These are phyloP conservation scores for Hippocampus guttulatus DNA, from an alignment of 2,113 vertebrate species.

Conservation along the genomic window DNA sequence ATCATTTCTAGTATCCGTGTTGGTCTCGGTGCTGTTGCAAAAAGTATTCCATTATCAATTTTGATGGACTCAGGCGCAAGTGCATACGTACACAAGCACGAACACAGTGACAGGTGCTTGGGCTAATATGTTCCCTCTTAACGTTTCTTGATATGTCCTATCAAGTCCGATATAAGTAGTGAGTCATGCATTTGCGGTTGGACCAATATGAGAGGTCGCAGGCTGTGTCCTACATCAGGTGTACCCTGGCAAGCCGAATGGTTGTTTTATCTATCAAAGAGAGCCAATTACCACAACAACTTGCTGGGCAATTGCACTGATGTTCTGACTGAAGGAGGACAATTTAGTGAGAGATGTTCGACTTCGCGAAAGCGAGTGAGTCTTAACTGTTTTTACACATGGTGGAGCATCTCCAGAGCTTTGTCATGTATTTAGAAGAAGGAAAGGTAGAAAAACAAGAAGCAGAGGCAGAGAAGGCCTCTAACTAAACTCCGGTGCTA, in stretches of 20 bases:
- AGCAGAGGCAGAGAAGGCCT: too few species aligned
- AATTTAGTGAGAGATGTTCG: background rate
- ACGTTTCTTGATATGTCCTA: background rate
- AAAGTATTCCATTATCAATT: too few species aligned
- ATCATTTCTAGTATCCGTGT: slow-evolving; percentile 16
- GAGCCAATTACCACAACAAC: background rate
- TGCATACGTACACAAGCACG: background rate
- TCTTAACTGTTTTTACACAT: too few species aligned
- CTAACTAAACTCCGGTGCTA: too few species aligned
- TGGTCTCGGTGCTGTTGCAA: too few species aligned
- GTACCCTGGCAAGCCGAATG: background rate
- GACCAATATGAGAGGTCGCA: background rate
- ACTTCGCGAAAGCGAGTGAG: background rate
- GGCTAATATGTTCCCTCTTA: slow-evolving; percentile 24
- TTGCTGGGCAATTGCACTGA: background rate
- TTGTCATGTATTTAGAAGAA: too few species aligned
- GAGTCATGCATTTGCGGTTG: background rate
- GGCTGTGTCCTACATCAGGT: background rate
- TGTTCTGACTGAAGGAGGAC: background rate
- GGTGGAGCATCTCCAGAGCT: too few species aligned
- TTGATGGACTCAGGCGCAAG: too few species aligned
- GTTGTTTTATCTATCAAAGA: too few species aligned
- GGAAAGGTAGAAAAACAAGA: too few species aligned
- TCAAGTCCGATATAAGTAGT: background rate
- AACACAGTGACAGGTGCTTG: slow-evolving; percentile 30